Conservation (phyloP, 1,140 invertebrate species). For the Drosophila aff. region DNA sequence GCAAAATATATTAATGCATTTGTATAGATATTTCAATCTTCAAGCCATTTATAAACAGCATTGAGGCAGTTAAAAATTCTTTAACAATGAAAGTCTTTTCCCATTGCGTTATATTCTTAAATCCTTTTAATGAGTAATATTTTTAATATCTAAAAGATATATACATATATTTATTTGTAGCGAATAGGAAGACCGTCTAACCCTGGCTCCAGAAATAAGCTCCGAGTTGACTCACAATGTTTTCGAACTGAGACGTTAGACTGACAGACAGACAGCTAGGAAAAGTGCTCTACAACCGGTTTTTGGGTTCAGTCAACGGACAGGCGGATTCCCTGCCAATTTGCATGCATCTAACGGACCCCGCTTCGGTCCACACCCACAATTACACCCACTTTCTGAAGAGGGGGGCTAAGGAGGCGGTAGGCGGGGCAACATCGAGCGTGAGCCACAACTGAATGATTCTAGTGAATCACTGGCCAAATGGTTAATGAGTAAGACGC, state of each 20-base stretch:
- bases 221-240: constrained; percentile 46
- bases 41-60: not conserved
- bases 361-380: constrained; percentile 10
- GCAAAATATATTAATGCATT: not conserved
- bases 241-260: constrained; percentile 17
- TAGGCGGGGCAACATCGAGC: constrained; percentile 31
- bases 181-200: not conserved
- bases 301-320: constrained; percentile 7
- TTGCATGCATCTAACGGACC: constrained; percentile 66
- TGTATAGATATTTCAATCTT: not conserved
- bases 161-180: not conserved
- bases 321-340: constrained; percentile 30
- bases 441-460: constrained; percentile 72
- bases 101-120: not conserved
- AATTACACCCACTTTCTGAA: constrained; percentile 28
- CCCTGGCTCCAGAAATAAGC: not conserved
- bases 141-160: too few relatives aligned
- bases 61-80: not conserved
- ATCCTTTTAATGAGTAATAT: not conserved
- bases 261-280: constrained; percentile 20
- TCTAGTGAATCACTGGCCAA: constrained; percentile 71
- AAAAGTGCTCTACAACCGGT: constrained; percentile 58
- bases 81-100: not conserved
- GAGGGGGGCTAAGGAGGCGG: constrained; percentile 7
- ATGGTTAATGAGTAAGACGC: constrained; percentile 67